These are phyloP conservation scores for Ophioninae sp. DNA, from an alignment of 2,888 invertebrate genomes.

Conservation along the genomic window DNA sequence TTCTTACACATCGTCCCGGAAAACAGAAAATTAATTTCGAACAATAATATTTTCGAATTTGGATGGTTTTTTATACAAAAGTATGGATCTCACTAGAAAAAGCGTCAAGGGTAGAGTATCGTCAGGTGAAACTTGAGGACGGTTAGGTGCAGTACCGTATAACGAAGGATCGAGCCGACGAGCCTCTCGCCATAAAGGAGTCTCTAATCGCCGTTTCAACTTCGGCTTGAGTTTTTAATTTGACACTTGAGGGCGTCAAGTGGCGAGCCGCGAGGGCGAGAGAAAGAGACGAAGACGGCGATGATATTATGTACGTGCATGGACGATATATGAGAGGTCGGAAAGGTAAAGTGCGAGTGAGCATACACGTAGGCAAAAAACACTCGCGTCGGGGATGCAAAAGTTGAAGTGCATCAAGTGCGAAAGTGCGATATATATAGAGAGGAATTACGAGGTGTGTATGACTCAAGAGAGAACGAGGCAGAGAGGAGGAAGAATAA, in stretches of 20 bases:
- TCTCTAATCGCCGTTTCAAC: conserved; percentile 69
- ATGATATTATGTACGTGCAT: conserved; percentile 28
- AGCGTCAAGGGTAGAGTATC: conserved; percentile 11
- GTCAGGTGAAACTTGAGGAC: conserved; percentile 45
- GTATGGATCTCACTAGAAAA: background rate
- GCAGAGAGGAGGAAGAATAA: conserved; percentile 11
- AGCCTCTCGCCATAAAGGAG: conserved; percentile 19
- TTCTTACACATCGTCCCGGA: no score
- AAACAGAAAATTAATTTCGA: no score
- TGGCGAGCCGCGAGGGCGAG: conserved; percentile 61
- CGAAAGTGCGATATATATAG: conserved; percentile 25
- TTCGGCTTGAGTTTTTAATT: conserved; percentile 75
- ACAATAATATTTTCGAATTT: no score
- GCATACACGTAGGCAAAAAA: background rate
- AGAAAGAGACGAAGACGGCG: conserved; percentile 29
- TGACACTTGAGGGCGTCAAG: conserved; percentile 72
- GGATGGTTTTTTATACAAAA: background rate
- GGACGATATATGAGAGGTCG: conserved; percentile 20
- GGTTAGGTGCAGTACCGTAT: conserved; percentile 52
- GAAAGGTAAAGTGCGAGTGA: conserved; percentile 21
- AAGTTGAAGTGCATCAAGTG: conserved; percentile 40
- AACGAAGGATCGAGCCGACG: conserved; percentile 63
- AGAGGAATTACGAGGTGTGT: conserved; percentile 5
- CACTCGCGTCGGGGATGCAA: conserved; percentile 14
- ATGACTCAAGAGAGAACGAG: conserved; percentile 16